Conservation (phyloP, 23 tunicate species). For the Ciona savignyi region DNA sequence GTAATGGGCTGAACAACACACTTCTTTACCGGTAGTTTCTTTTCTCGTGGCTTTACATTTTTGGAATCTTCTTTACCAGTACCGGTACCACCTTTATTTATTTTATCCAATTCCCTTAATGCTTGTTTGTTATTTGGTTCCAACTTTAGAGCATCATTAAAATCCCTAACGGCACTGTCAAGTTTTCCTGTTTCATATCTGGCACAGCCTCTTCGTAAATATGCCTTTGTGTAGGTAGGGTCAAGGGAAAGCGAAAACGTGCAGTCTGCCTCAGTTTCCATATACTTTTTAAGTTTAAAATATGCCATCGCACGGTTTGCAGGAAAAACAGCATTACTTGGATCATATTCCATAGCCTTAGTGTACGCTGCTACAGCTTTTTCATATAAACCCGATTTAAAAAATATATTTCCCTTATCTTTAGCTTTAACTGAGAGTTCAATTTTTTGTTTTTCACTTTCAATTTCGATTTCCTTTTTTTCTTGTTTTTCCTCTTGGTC, state of each 20-base stretch:
- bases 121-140: conserved; percentile 93
- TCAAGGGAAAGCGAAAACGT: conserved; percentile 78
- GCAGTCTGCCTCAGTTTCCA: conserved; percentile 86
- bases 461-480: conserved; percentile 24
- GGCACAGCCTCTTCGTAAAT: conserved; percentile 74
- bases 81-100: conserved; percentile 18
- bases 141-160: conserved; percentile 69
- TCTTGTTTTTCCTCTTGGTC: conserved; percentile 62
- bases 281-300: conserved; percentile 55
- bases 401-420: conserved; percentile 75
- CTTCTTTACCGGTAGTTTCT: not conserved
- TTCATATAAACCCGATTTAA: conserved; percentile 47
- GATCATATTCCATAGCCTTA: conserved; percentile 82
- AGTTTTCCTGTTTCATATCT: conserved; percentile 58
- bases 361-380: conserved; percentile 78
- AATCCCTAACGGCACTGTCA: conserved; percentile 75
- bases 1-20: conserved; percentile 18
- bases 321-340: conserved; percentile 70
- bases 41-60: not conserved
- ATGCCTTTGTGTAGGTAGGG: conserved; percentile 72
- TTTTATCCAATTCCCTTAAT: conserved; percentile 39
- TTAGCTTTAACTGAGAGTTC: conserved; percentile 56
- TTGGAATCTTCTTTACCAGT: not conserved
- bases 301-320: conserved; percentile 94
- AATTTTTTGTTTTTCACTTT: conserved; percentile 23